Evolutionary conservation across 2,888 invertebrate species (phyloP).

Genomic region (Schrankia costaestrigalis): DNA sequence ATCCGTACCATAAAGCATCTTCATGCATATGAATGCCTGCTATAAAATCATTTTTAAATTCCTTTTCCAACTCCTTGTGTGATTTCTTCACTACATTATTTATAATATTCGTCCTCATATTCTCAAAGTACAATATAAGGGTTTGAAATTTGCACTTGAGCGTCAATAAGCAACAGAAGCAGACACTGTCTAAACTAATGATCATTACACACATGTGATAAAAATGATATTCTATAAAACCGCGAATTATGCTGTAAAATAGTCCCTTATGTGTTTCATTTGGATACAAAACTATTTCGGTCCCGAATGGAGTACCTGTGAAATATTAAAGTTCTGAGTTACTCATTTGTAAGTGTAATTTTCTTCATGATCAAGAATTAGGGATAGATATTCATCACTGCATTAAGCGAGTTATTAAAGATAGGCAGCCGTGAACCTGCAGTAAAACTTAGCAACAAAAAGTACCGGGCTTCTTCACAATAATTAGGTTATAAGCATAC

Average conservation of each 20-base stretch:
- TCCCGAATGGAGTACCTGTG: too few relatives aligned
- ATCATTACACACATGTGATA: slow-evolving; percentile 48
- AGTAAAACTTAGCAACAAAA: too few relatives aligned
- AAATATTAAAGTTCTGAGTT: too few relatives aligned
- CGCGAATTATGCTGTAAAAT: not conserved
- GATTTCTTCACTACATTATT: slow-evolving; percentile 22
- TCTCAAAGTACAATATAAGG: slow-evolving; percentile 42
- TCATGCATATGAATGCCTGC: slow-evolving; percentile 51
- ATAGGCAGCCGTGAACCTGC: too few relatives aligned
- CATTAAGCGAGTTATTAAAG: too few relatives aligned
- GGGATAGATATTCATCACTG: too few relatives aligned
- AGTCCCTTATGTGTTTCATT: not conserved
- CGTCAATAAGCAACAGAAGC: slow-evolving; percentile 42
- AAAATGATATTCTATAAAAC: slow-evolving; percentile 42
- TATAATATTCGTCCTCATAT: slow-evolving; percentile 30
- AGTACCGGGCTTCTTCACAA: too few relatives aligned
- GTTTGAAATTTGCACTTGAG: slow-evolving; percentile 48
- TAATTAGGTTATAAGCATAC: too few relatives aligned
- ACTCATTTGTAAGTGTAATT: too few relatives aligned
- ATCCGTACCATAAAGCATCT: slow-evolving; percentile 51
- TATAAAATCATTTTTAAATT: slow-evolving; percentile 42
- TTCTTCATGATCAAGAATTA: too few relatives aligned
- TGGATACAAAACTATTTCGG: not conserved
- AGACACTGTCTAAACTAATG: slow-evolving; percentile 43
- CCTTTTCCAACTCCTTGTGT: slow-evolving; percentile 24